phyloP scores from a whole-genome alignment of 2,888 invertebrate species.

The Venusia cambrica region DNA sequence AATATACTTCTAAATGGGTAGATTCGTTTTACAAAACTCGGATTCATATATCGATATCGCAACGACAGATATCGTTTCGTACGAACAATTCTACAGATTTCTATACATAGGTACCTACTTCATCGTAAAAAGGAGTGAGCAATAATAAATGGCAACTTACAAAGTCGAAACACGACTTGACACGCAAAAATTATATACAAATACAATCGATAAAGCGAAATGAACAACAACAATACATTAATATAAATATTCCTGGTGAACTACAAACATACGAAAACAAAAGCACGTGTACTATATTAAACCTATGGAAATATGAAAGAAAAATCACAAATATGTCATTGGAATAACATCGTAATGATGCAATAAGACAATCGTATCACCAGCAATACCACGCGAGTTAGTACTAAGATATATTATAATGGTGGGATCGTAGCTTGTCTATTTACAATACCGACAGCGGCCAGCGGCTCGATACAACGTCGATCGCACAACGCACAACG shows the following conservation, averaged over 20 bases:
- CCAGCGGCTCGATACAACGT: conserved; percentile 74
- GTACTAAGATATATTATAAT: conserved; percentile 77
- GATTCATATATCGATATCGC: conserved; percentile 36
- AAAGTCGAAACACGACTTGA: conserved; percentile 37
- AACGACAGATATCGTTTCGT: too few relatives aligned
- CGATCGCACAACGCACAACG: too few relatives aligned
- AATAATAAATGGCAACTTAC: conserved; percentile 52
- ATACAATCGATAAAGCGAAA: conserved; percentile 56
- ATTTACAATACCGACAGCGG: conserved; percentile 78
- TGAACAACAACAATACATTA: conserved; percentile 53
- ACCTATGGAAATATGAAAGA: conserved; percentile 69
- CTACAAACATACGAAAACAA: conserved; percentile 51
- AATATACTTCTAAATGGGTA: conserved; percentile 50
- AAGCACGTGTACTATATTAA: conserved; percentile 56
- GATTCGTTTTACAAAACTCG: conserved; percentile 47
- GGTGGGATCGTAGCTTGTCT: conserved; percentile 79
- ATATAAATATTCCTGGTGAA: conserved; percentile 55
- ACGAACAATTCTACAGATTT: too few relatives aligned
- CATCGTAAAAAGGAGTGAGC: conserved; percentile 46
- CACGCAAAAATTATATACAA: conserved; percentile 42
- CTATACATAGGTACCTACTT: conserved; percentile 30
- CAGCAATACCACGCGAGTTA: conserved; percentile 70
- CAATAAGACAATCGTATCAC: conserved; percentile 59
- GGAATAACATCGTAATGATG: conserved; percentile 69
- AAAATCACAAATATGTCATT: conserved; percentile 72